Evolutionary conservation across 2,888 invertebrate species (phyloP).

Genomic region (Agrotis clavis): DNA sequence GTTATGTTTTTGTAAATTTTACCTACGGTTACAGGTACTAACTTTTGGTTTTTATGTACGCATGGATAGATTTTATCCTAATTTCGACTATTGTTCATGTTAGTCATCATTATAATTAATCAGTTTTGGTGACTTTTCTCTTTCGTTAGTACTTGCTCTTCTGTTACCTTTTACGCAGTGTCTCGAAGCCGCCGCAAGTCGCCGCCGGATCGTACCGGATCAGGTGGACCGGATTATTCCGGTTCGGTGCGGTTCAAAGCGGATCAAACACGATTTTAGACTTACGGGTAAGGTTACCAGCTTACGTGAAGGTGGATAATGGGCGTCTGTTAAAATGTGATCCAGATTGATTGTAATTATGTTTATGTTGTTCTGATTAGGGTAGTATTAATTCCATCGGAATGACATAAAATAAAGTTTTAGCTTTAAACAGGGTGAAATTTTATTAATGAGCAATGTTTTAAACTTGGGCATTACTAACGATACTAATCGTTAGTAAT

Average conservation of each 20-base stretch:
- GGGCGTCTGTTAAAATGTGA: constrained; percentile 72
- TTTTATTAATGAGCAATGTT: too few species aligned
- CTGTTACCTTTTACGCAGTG: constrained; percentile 15
- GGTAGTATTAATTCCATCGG: neutral
- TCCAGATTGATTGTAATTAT: constrained; percentile 57
- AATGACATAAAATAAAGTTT: neutral
- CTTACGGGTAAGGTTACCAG: constrained; percentile 82
- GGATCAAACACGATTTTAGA: constrained; percentile 89
- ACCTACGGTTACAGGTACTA: too few species aligned
- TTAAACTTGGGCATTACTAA: too few species aligned
- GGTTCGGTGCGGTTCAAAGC: constrained; percentile 83
- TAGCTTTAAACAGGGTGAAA: too few species aligned
- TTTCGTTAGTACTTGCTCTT: constrained; percentile 4
- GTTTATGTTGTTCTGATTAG: constrained; percentile 43
- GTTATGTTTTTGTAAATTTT: too few species aligned
- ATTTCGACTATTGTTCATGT: neutral
- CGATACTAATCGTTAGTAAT: too few species aligned
- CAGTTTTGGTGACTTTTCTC: too few species aligned
- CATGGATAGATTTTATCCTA: too few species aligned
- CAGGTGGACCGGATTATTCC: constrained; percentile 89
- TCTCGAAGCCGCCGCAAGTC: constrained; percentile 81
- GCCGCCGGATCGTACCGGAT: constrained; percentile 84
- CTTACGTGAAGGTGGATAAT: constrained; percentile 79
- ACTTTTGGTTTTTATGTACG: too few species aligned
- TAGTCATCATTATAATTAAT: neutral